These are phyloP conservation scores for Danionella dracula DNA, from an alignment of 2,797 vertebrate species.

Conservation along the genomic window DNA sequence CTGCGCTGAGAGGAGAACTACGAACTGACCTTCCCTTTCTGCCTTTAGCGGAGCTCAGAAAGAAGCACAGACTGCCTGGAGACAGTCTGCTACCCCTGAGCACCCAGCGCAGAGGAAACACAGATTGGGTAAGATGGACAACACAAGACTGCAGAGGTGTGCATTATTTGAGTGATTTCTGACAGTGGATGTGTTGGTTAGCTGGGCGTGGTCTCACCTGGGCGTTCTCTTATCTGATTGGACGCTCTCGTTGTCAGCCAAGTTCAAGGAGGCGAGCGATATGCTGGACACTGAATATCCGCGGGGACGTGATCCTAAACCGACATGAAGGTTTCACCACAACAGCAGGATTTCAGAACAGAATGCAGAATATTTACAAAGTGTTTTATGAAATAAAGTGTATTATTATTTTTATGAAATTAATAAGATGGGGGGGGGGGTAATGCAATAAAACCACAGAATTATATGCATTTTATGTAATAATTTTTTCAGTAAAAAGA, in stretches of 20 bases:
- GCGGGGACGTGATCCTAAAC: slow-evolving; percentile 76
- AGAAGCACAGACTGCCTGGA: slow-evolving; percentile 68
- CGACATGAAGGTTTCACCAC: too few relatives aligned
- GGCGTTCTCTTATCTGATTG: slow-evolving; percentile 84
- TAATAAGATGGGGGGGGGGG: too few relatives aligned
- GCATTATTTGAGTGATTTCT: neutral
- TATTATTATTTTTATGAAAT: too few relatives aligned
- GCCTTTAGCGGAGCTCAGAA: slow-evolving; percentile 73
- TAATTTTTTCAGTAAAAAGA: too few relatives aligned
- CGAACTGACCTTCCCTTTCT: slow-evolving; percentile 75
- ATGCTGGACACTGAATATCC: slow-evolving; percentile 91
- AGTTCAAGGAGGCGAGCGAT: slow-evolving; percentile 90
- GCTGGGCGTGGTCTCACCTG: slow-evolving; percentile 69
- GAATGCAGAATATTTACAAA: too few relatives aligned
- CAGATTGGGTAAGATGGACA: neutral
- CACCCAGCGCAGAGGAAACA: slow-evolving; percentile 33
- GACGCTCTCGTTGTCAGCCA: slow-evolving; percentile 82
- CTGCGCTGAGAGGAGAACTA: slow-evolving; percentile 14
- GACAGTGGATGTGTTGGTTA: neutral
- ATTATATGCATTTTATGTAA: too few relatives aligned
- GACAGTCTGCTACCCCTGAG: slow-evolving; percentile 72
- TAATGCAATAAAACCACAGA: too few relatives aligned
- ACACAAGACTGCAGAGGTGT: slow-evolving; percentile 2
- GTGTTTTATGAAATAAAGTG: too few relatives aligned
- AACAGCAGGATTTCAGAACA: too few relatives aligned